Evolutionary conservation across 2,113 vertebrate species (phyloP).

Genomic region (Elachura formosa): DNA sequence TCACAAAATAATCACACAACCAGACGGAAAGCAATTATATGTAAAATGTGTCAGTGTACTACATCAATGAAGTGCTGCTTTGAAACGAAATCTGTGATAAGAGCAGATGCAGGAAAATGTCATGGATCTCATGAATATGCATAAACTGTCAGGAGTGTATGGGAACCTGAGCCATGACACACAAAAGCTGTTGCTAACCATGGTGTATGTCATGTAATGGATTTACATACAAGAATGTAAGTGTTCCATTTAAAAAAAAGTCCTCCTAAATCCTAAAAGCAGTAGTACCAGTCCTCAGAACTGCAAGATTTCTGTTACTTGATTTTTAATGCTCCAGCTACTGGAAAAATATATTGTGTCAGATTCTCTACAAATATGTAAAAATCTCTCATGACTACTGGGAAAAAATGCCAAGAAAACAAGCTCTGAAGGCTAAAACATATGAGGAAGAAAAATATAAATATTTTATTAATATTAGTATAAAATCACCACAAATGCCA

Average conservation of each 20-base stretch:
- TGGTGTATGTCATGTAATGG: not conserved
- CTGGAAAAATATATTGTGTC: not conserved
- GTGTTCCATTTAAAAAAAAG: not conserved
- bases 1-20: conserved; percentile 53
- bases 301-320: not conserved
- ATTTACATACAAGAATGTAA: not conserved
- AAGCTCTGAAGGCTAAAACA: not conserved
- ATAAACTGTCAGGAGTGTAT: conserved; percentile 30
- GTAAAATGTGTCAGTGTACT: not conserved
- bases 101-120: conserved; percentile 60
- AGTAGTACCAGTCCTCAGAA: not conserved
- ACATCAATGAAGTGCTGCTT: conserved; percentile 38
- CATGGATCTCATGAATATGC: conserved; percentile 50
- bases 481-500: not conserved
- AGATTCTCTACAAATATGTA: not conserved
- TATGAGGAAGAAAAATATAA: not conserved
- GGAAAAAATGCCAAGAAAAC: not conserved
- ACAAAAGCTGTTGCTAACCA: conserved; percentile 46
- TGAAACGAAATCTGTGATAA: conserved; percentile 18
- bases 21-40: conserved; percentile 16
- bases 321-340: not conserved
- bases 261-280: not conserved
- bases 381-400: not conserved
- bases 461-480: not conserved
- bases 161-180: conserved; percentile 36